A percentile compares a stretch with the other conserved stretches of the same genome.
Evolutionary conservation across 2,888 invertebrate genomes (phyloP).

Genomic region (Ellobium chinense): DNA sequence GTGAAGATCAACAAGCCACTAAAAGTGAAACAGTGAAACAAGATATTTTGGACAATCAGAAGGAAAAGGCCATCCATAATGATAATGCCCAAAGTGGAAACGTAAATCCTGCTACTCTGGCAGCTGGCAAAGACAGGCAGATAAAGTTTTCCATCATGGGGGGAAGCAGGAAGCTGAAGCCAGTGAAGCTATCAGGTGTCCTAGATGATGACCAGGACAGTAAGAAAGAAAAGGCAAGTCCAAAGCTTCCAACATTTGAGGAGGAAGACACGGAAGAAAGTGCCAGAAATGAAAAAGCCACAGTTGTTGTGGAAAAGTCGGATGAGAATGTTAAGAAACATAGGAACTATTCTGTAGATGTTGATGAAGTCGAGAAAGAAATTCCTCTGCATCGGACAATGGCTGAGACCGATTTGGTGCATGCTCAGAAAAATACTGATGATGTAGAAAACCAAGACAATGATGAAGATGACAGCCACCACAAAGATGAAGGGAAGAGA

Average conservation of each 20-base stretch:
- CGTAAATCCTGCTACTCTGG: neutral
- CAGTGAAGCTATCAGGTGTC: neutral
- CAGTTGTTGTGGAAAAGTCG: neutral
- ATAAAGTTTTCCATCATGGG: conserved; percentile 40
- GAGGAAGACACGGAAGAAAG: neutral
- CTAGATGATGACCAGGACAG: conserved; percentile 36
- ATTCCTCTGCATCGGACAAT: neutral
- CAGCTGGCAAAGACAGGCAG: conserved; percentile 31
- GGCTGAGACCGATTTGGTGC: neutral
- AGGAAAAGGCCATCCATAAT: neutral
- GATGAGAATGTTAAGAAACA: neutral
- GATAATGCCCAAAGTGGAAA: neutral
- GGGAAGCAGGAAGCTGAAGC: conserved; percentile 25
- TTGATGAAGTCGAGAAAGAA: neutral
- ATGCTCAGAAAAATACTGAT: neutral
- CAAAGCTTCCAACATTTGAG: too few species aligned
- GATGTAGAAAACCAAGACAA: neutral
- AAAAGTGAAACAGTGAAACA: neutral
- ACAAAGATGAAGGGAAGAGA: neutral
- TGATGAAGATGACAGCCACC: neutral
- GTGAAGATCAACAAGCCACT: too few species aligned
- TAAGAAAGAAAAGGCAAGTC: too few species aligned
- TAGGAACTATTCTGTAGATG: neutral
- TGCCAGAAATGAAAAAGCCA: neutral
- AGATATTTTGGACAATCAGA: neutral